Evolutionary conservation across 2,888 invertebrate genomes (phyloP), one percentile per base, ranked within the genome.

Genomic region (Acleris holmiana): DNA sequence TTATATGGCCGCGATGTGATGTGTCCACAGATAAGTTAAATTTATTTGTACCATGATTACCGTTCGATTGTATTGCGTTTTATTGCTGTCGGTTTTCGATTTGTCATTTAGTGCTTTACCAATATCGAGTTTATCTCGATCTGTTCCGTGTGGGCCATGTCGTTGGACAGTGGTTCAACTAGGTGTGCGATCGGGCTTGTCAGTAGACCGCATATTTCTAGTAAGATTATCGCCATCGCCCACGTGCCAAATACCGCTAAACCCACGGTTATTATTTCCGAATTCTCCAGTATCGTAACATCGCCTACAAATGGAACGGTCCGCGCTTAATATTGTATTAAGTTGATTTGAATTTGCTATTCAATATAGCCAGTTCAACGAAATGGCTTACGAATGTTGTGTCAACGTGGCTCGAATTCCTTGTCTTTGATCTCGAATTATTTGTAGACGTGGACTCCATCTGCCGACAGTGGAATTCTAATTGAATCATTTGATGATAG

Each of bases 21-120:
- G 73, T 72, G 68, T 72, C 73, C 68, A 73, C 71, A 73, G 80
- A 82, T 82, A 82, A 77, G 70, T 77, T 74, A 73, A 79, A 71
- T 77, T 77, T 76, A 77, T 76, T 76, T 76, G 73, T 76, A 70
- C 68, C 73, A 67, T 71, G 76, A 80, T 79, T 77, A 76, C 77
- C 77, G 75, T 77, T 78, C 79, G 76, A 79, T 78, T 76, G 80
- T 80, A 69, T 76, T 80, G 75, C 71, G 74, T 79, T 83, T 84
- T 83, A 84, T 82, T 76, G 78, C 74, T 75, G 78, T 79, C 73
- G 66, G 71, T 79, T 75, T 76, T 73, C 74, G 73, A 77, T 79
- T 80, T 79, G 77, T 80, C 72, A 73, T 77, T 76, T 77, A 73
- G 73, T 74, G 75, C 56, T 71, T 75, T 78, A 73, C 73, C 71